Percentiles rank a stretch among this genome's conserved stretches.
These are phyloP conservation scores for Nasonia longicornis DNA, from an alignment of 1,140 invertebrate species.

Conservation along the genomic window DNA sequence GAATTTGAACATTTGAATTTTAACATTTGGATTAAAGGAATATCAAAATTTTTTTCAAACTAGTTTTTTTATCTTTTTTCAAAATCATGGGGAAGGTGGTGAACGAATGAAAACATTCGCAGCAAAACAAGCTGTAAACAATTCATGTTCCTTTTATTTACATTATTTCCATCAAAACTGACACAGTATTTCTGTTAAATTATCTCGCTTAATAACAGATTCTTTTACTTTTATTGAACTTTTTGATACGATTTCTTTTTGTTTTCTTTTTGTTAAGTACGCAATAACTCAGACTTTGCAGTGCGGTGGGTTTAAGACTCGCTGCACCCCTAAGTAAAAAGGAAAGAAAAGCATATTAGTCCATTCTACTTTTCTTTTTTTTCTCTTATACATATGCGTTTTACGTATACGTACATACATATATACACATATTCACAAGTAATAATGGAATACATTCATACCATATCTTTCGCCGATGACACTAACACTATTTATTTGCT, in stretches of 20 bases:
- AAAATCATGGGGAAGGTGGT: neutral
- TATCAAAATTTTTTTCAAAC: constrained; percentile 16
- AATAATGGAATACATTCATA: constrained; percentile 40
- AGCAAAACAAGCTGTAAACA: constrained; percentile 28
- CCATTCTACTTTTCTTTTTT: constrained; percentile 21
- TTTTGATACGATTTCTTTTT: constrained; percentile 44
- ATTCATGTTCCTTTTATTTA: constrained; percentile 43
- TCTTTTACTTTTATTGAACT: constrained; percentile 50
- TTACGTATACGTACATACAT: constrained; percentile 50
- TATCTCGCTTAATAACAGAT: constrained; percentile 44
- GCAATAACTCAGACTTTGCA: constrained; percentile 35
- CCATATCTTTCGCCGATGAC: constrained; percentile 16
- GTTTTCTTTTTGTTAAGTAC: constrained; percentile 45
- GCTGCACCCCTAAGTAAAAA: constrained; percentile 34
- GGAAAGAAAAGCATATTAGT: constrained; percentile 45
- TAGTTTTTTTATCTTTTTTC: neutral
- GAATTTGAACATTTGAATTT: constrained; percentile 39
- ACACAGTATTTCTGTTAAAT: constrained; percentile 34
- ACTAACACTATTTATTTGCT: constrained; percentile 20
- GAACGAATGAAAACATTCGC: neutral
- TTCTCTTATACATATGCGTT: constrained; percentile 45
- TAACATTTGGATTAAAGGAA: constrained; percentile 40
- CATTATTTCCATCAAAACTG: constrained; percentile 42
- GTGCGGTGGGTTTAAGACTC: constrained; percentile 31
- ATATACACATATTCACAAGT: constrained; percentile 52